Percentiles rank a stretch among this genome's conserved stretches.
Conservation (phyloP, 2,888 invertebrate species). For the Cataglyphis livida region DNA sequence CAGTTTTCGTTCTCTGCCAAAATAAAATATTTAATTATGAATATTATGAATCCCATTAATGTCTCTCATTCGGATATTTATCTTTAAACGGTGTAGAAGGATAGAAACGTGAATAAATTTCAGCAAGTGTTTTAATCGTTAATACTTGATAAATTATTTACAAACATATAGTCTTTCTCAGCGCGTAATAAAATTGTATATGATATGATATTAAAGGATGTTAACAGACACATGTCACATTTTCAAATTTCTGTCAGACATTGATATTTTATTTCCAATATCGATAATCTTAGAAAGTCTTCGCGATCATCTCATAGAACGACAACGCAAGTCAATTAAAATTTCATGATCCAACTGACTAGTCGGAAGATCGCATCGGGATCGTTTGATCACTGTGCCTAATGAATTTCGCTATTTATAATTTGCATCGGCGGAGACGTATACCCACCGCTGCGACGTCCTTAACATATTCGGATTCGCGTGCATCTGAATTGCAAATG, state of each 20-base stretch:
- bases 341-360: constrained; percentile 28
- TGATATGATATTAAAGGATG: neutral
- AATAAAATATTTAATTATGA: neutral
- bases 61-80: neutral
- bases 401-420: constrained; percentile 51
- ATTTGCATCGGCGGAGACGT: constrained; percentile 35
- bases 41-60: neutral
- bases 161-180: neutral
- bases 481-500: constrained; percentile 57
- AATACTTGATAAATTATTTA: constrained; percentile 22
- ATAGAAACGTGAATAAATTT: neutral
- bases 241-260: neutral
- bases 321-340: constrained; percentile 37
- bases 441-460: constrained; percentile 31
- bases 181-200: constrained; percentile 9
- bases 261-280: neutral
- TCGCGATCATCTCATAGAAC: neutral
- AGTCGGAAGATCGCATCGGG: constrained; percentile 17
- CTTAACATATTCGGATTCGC: constrained; percentile 48
- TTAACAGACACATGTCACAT: constrained; percentile 7
- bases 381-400: constrained; percentile 41
- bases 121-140: neutral
- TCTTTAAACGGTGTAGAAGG: too few species aligned
- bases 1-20: neutral
- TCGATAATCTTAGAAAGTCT: neutral